Percentiles rank a stretch among this genome's conserved stretches.
Evolutionary conservation across 2,113 vertebrate species (phyloP).

Genomic region (Sorex fumeus): DNA sequence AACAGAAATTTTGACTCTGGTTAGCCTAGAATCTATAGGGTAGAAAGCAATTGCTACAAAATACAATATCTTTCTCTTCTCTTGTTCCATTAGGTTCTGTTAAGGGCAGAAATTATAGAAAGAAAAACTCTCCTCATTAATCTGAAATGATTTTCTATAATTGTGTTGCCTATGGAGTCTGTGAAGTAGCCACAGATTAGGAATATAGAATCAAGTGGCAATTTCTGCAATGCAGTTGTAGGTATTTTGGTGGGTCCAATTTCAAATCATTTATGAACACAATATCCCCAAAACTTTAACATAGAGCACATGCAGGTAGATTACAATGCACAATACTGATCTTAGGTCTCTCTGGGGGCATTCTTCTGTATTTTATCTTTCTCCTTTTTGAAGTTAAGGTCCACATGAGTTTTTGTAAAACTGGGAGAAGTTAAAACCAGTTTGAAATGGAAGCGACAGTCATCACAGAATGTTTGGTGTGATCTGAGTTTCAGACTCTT

Average conservation of each 20-base stretch:
- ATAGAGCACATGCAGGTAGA: conserved; percentile 90
- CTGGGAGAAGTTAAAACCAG: conserved; percentile 86
- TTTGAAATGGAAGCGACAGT: conserved; percentile 87
- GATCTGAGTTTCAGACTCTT: conserved; percentile 80
- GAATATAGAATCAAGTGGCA: conserved; percentile 84
- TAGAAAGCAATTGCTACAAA: conserved; percentile 23
- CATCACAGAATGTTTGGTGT: conserved; percentile 81
- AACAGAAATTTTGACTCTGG: conserved; percentile 67
- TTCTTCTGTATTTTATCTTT: conserved; percentile 84
- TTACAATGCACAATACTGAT: conserved; percentile 89
- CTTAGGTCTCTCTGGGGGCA: conserved; percentile 86
- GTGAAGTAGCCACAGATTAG: conserved; percentile 84
- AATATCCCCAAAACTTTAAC: conserved; percentile 89
- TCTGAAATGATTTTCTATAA: conserved; percentile 82
- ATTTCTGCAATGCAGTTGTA: conserved; percentile 84
- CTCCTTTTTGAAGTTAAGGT: conserved; percentile 81
- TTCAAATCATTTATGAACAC: conserved; percentile 89
- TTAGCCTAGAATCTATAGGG: neutral
- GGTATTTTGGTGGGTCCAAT: conserved; percentile 85
- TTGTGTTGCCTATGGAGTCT: conserved; percentile 82
- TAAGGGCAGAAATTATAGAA: conserved; percentile 82
- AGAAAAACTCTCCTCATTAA: conserved; percentile 79
- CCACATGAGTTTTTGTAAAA: conserved; percentile 83
- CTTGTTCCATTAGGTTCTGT: conserved; percentile 57
- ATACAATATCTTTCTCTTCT: conserved; percentile 72